Evolutionary conservation across 2,113 vertebrate species (phyloP).

Genomic region (Caranx ignobilis): DNA sequence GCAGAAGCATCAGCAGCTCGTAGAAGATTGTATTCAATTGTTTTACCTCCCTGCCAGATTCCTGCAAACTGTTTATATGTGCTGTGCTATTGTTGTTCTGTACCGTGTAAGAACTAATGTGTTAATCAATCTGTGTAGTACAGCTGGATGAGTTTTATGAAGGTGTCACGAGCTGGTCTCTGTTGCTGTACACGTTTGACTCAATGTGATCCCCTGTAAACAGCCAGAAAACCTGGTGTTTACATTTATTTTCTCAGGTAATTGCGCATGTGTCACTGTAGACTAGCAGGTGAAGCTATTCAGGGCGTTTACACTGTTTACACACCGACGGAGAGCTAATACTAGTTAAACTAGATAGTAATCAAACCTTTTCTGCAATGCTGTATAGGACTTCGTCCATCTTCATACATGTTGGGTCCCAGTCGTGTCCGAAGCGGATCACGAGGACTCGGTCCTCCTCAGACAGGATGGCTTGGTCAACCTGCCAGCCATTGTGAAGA

Average conservation of each 20-base stretch:
- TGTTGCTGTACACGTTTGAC: too few relatives aligned
- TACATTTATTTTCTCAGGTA: neutral
- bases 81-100: too few relatives aligned
- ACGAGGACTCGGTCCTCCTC: slow-evolving; percentile 97
- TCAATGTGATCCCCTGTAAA: neutral
- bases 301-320: neutral
- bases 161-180: neutral
- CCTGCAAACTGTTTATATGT: too few relatives aligned
- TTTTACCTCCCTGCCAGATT: neutral
- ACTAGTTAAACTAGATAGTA: neutral
- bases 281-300: neutral
- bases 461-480: slow-evolving; percentile 97
- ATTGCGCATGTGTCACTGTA: neutral
- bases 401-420: slow-evolving; percentile 99
- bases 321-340: neutral
- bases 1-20: neutral
- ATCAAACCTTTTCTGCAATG: slow-evolving; percentile 94
- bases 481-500: slow-evolving; percentile 99
- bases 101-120: too few relatives aligned
- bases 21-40: too few relatives aligned
- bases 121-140: too few relatives aligned
- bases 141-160: neutral
- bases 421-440: slow-evolving; percentile 97
- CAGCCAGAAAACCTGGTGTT: neutral
- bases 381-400: slow-evolving; percentile 98